Conservation (phyloP, 2,113 vertebrate genomes). For the Podarcis muralis region DNA sequence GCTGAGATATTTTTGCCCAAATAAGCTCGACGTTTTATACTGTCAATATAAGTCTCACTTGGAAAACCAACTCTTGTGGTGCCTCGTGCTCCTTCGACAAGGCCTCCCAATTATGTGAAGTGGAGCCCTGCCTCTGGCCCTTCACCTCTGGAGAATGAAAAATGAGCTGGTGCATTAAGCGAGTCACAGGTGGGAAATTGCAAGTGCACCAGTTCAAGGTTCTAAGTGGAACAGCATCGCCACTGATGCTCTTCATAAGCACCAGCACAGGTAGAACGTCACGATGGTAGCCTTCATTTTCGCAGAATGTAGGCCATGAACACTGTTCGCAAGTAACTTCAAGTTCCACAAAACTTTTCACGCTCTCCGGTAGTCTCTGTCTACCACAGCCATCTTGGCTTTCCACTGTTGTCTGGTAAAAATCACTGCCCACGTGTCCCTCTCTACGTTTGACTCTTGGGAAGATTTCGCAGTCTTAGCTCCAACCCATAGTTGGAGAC, state of each 20-base stretch:
- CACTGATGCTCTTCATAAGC: slow-evolving; percentile 12
- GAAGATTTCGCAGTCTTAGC: too few species aligned
- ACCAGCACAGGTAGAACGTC: slow-evolving; percentile 34
- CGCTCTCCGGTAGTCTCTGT: background rate
- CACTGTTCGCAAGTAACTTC: slow-evolving; percentile 28
- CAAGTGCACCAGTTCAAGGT: slow-evolving; percentile 15
- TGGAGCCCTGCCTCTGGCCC: background rate
- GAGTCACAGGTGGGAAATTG: background rate
- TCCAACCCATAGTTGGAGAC: too few species aligned
- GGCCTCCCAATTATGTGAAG: background rate
- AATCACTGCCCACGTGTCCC: too few species aligned
- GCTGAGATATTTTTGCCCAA: background rate
- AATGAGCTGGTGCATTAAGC: background rate
- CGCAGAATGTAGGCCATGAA: slow-evolving; percentile 20
- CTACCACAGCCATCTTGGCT: background rate
- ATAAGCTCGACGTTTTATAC: background rate
- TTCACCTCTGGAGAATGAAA: background rate
- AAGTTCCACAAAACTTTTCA: slow-evolving; percentile 32
- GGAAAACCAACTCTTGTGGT: slow-evolving; percentile 19
- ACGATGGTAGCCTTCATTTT: slow-evolving; percentile 38
- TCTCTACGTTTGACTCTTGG: too few species aligned
- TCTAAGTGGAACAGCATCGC: slow-evolving; percentile 15
- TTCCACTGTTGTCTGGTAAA: background rate
- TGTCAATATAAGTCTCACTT: background rate
- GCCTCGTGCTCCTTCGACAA: background rate